Base-by-base conservation (phyloP, 2,888 invertebrate species). In the Dicyrtomina minuta region DNA sequence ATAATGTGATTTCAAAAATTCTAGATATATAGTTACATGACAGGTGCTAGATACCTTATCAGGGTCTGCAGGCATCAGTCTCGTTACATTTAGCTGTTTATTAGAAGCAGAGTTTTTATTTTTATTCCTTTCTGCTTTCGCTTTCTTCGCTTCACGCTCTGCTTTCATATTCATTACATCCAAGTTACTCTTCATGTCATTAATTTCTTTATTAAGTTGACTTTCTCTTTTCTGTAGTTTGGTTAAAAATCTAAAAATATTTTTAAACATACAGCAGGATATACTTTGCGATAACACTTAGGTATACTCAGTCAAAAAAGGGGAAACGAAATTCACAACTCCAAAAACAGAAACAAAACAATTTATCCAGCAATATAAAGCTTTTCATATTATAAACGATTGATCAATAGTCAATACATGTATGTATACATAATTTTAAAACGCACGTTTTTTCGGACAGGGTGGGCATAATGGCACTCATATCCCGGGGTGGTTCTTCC, bases 221-320 rank as follows among this genome's bases (percentile, higher is more conserved):
- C 53, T 66, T 44, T 71, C 73, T 24, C 68, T 24, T 39, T 67
- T 68, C 27, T 73, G 66, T 6, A 73, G 62, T 46, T 73, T 73
- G 33, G 66, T 66, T 13, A 71, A 41, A 66, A 73, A 73, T 33
- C 71, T 72, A 27, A 6, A 58, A 60, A 33, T 27, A 46, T n/a
- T n/a, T n/a, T n/a, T n/a, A n/a, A n/a, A n/a, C n/a, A n/a, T n/a
- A n/a, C n/a, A 55, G n/a, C n/a, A n/a, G n/a, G n/a, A n/a, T n/a
- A n/a, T n/a, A n/a, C n/a, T n/a, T n/a, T n/a, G n/a, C n/a, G n/a
- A n/a, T n/a, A n/a, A n/a, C n/a, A n/a, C n/a, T n/a, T n/a, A n/a
- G n/a, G n/a, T n/a, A n/a, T n/a, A n/a, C n/a, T n/a, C n/a, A n/a
- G n/a, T n/a, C n/a, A n/a, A n/a, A n/a, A n/a, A n/a, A n/a, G n/a